Base-by-base conservation (phyloP, 2,797 vertebrate species). In the Kryptolebias ocellatus region DNA sequence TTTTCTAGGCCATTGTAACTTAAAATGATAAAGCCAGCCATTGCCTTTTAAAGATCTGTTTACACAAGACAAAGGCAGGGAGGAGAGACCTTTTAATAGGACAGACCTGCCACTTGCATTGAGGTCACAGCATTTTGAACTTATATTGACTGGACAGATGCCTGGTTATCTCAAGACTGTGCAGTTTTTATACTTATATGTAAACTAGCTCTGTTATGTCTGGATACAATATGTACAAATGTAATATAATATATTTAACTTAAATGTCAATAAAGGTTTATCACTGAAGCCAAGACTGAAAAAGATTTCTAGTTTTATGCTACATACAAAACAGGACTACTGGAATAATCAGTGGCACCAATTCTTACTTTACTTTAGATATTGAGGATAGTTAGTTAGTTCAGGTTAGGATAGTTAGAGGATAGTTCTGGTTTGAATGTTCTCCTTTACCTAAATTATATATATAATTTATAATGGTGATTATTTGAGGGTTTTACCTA, bases 61-160 rank as follows among this genome's bases (percentile, higher is more conserved):
- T 86, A 84, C 83, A 78, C 76, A 72, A 84, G 73, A 83, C 83
- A 84, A 77, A 83, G 81, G 79, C 82, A 58, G 70, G 81, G 64
- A 76, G 75, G 72, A 65, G 70, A 85, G 90, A 90, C 84, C 87
- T 90, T 91, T 92, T 86, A 90, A 91, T 89, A 91, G 86, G 80
- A 87, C 79, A 76, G 79, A 83, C 69, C 87, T 90, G 90, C 87
- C 85, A 85, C 82, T 88, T 61, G 70, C 80, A 90, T 89, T 70
- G 71, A 85, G 90, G 89, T 90, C 87, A 91, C 9, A 73, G 78
- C 59, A 83, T 87, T 74, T 61, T 77, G 60, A 76, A 67, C 50
- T 60, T 62, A 64, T 37, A 88, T 88, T 89, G 81, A 86, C 64
- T 79, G 56, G 81, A 80, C 86, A 90, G 79, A 86, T 80, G 76